phyloP scores from a whole-genome alignment of 2,797 vertebrate genomes.

The Pelodytes ibericus region DNA sequence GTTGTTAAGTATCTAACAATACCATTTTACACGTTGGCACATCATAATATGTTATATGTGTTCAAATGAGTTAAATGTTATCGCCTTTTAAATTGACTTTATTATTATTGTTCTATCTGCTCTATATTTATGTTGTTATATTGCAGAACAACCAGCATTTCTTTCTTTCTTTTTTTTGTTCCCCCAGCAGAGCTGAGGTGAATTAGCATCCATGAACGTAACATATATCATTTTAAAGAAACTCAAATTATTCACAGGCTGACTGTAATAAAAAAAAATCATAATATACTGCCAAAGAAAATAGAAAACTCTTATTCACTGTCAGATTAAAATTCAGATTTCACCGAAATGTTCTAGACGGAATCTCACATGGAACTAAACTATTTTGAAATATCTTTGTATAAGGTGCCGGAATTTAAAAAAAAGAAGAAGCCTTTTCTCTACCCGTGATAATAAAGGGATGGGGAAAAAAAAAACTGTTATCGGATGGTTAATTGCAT shows the following conservation, averaged over 20 bases:
- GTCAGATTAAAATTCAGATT: slow-evolving; percentile 58
- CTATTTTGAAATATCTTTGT: slow-evolving; percentile 52
- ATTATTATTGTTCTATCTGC: not conserved
- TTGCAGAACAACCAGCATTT: slow-evolving; percentile 15
- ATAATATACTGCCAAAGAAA: slow-evolving; percentile 58
- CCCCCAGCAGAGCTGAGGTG: slow-evolving; percentile 24
- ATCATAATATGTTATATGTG: too few relatives aligned
- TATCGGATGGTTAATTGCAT: slow-evolving; percentile 54
- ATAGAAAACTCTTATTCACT: slow-evolving; percentile 58
- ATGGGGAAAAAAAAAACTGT: slow-evolving; percentile 37
- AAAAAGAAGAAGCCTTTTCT: slow-evolving; percentile 48
- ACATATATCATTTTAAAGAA: slow-evolving; percentile 57
- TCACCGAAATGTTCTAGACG: slow-evolving; percentile 52
- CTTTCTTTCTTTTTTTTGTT: slow-evolving; percentile 29
- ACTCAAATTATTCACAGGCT: slow-evolving; percentile 57
- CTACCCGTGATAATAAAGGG: slow-evolving; percentile 27
- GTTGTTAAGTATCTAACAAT: too few relatives aligned
- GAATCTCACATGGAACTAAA: slow-evolving; percentile 55
- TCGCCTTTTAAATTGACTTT: not conserved
- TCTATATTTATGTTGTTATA: slow-evolving; percentile 1
- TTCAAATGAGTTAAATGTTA: too few relatives aligned
- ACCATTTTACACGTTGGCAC: too few relatives aligned
- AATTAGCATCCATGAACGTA: slow-evolving; percentile 55
- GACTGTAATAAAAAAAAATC: slow-evolving; percentile 57
- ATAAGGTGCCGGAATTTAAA: slow-evolving; percentile 50